phyloP scores from a whole-genome alignment of 2,113 vertebrate species.

The Poecile atricapillus region DNA sequence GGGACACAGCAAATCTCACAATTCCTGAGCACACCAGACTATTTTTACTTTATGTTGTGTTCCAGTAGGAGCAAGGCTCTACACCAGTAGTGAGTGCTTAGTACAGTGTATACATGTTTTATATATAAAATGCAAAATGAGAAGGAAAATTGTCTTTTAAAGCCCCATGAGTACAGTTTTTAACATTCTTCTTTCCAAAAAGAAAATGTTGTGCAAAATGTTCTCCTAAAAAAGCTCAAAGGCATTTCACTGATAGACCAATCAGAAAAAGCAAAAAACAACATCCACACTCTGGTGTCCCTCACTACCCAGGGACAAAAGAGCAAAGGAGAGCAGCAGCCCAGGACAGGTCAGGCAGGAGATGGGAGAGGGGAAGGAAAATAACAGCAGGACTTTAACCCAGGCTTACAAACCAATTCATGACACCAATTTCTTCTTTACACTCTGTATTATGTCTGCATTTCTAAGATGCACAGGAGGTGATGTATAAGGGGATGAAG shows the following conservation, averaged over 20 bases:
- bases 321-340: background rate
- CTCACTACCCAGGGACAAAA: background rate
- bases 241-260: background rate
- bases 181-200: background rate
- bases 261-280: background rate
- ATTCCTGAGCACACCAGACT: background rate
- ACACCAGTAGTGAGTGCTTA: background rate
- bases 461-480: background rate
- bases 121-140: conserved; percentile 20
- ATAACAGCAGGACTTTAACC: background rate
- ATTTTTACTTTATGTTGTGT: background rate
- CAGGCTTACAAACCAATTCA: background rate
- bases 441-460: background rate
- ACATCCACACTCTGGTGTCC: background rate
- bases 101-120: background rate
- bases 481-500: background rate
- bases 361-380: background rate
- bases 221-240: background rate
- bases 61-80: background rate
- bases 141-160: background rate
- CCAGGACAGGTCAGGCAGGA: background rate
- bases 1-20: background rate
- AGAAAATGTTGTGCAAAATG: background rate
- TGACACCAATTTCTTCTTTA: background rate
- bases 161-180: background rate